phyloP scores from a whole-genome alignment of 1,140 invertebrate genomes.

The Aphaenogaster floridana region DNA sequence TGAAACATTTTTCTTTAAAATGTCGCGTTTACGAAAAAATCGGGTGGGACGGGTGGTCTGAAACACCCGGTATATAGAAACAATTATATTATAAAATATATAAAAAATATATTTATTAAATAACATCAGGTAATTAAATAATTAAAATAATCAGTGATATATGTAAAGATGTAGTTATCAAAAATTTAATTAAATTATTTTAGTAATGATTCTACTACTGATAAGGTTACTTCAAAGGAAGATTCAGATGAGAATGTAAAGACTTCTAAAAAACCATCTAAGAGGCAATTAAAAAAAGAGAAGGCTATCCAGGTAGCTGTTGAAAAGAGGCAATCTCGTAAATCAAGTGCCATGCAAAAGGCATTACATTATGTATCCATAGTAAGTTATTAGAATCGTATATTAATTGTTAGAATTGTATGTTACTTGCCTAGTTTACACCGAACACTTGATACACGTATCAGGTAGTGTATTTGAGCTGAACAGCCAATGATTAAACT shows the following conservation, averaged over 20 bases:
- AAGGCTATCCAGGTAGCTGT: slow-evolving; percentile 69
- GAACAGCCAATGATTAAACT: too few species aligned
- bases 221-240: slow-evolving; percentile 3
- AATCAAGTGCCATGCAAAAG: slow-evolving; percentile 75
- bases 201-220: background rate
- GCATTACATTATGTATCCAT: slow-evolving; percentile 82
- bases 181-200: background rate
- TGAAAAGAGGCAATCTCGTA: slow-evolving; percentile 69
- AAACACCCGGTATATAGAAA: too few species aligned
- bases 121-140: too few species aligned
- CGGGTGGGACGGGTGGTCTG: too few species aligned
- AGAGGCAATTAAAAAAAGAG: slow-evolving; percentile 79
- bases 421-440: too few species aligned
- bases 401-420: background rate
- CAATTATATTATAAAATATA: background rate
- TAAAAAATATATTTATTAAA: background rate
- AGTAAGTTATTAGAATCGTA: slow-evolving; percentile 68
- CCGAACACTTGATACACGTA: too few species aligned
- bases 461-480: too few species aligned
- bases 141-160: background rate
- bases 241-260: slow-evolving; percentile 49
- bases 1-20: too few species aligned
- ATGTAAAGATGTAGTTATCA: background rate
- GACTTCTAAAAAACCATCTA: slow-evolving; percentile 70
- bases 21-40: too few species aligned